Evolutionary conservation across 2,888 invertebrate genomes (phyloP).

Genomic region (Coecobrya sp.): DNA sequence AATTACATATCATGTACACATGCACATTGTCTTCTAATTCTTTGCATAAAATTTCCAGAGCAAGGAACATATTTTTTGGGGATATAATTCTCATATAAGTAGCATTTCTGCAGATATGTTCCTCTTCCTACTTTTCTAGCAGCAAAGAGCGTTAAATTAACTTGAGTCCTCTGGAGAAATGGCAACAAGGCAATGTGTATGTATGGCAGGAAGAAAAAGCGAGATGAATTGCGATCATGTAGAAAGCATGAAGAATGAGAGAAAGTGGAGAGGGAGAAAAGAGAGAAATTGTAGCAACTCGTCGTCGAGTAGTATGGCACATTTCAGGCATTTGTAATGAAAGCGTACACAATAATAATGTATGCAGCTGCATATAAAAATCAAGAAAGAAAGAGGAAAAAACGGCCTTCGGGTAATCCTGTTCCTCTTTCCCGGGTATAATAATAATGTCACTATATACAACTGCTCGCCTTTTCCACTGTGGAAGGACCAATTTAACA

Average conservation of each 20-base stretch:
- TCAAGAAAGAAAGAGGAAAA: conserved; percentile 41
- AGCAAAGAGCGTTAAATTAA: conserved; percentile 86
- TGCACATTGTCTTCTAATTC: background rate
- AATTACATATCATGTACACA: conserved; percentile 26
- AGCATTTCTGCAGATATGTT: background rate
- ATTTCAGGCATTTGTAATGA: conserved; percentile 61
- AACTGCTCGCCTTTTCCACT: conserved; percentile 10
- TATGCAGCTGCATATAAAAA: conserved; percentile 68
- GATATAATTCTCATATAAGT: background rate
- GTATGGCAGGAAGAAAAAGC: conserved; percentile 54
- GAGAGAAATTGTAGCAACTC: conserved; percentile 68
- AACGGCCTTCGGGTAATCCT: conserved; percentile 44
- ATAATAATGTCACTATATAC: background rate
- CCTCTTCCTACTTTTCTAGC: conserved; percentile 45
- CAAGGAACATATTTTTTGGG: background rate
- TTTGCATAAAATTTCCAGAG: background rate
- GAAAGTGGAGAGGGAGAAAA: background rate
- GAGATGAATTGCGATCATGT: conserved; percentile 75
- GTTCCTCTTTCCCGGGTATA: background rate
- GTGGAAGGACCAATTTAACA: conserved; percentile 49
- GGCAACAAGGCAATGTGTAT: conserved; percentile 79
- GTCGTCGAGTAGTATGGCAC: conserved; percentile 63
- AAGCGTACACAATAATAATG: conserved; percentile 59
- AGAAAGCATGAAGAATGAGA: conserved; percentile 75
- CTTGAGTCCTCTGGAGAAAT: conserved; percentile 84